phyloP scores from a whole-genome alignment of 2,797 vertebrate species.

The Natrix natrix region DNA sequence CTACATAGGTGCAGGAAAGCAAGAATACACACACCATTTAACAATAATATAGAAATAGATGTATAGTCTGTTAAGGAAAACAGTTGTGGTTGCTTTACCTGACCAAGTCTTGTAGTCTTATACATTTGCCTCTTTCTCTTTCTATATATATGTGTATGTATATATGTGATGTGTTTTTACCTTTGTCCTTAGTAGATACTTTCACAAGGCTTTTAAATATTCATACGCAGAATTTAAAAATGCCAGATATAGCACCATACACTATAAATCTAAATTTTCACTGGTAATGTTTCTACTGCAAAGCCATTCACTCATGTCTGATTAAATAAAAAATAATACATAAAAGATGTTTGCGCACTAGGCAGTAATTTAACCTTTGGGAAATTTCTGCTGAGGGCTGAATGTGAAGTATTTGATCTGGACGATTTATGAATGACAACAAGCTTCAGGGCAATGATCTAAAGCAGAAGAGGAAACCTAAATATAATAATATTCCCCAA shows the following conservation, averaged over 20 bases:
- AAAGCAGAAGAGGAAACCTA: neutral
- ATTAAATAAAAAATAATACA: constrained; percentile 42
- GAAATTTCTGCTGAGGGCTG: constrained; percentile 44
- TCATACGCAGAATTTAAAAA: neutral
- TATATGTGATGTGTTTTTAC: neutral
- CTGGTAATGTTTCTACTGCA: constrained; percentile 37
- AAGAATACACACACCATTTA: neutral
- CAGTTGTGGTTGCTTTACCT: neutral
- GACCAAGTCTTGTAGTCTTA: neutral
- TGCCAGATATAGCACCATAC: neutral
- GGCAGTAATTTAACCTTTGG: constrained; percentile 40
- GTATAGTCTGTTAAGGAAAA: neutral
- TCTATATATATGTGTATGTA: neutral
- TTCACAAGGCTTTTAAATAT: neutral
- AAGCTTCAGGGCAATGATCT: constrained; percentile 41
- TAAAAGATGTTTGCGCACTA: constrained; percentile 38
- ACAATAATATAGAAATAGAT: neutral
- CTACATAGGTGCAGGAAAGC: neutral
- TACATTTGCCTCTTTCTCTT: neutral
- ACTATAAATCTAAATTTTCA: constrained; percentile 8
- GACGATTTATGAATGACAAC: constrained; percentile 45
- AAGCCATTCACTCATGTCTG: constrained; percentile 26
- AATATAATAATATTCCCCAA: neutral
- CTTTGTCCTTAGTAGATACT: neutral
- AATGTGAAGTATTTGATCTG: constrained; percentile 39